Percentiles rank a stretch among this genome's conserved stretches.
Conservation (phyloP, 2,888 invertebrate species). For the Epirrhoe tristata region DNA sequence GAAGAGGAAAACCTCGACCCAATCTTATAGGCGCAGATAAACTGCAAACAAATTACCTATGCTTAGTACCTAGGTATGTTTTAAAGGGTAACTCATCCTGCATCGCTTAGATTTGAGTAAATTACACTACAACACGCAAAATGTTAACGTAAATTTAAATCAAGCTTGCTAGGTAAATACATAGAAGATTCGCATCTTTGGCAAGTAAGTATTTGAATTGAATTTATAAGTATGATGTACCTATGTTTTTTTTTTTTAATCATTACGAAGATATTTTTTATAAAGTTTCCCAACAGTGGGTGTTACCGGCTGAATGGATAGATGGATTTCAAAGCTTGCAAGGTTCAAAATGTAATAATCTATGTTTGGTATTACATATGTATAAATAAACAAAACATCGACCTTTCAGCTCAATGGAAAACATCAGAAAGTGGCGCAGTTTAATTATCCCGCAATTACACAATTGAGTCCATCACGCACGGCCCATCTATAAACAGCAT, state of each 20-base stretch:
- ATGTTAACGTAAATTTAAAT: neutral
- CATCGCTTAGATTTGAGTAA: neutral
- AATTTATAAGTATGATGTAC: no score
- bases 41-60: neutral
- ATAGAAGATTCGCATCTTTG: neutral
- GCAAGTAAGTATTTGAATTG: neutral
- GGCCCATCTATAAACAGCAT: conserved; percentile 24
- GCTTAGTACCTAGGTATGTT: neutral
- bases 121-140: neutral
- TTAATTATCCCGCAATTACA: conserved; percentile 15
- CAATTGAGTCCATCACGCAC: conserved; percentile 29
- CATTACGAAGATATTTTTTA: no score
- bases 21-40: conserved; percentile 27
- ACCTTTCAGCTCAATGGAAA: conserved; percentile 24
- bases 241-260: no score
- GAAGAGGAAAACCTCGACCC: conserved; percentile 50
- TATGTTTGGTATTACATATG: no score
- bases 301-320: no score
- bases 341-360: no score
- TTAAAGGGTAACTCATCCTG: conserved; percentile 13
- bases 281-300: no score
- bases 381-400: neutral
- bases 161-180: neutral
- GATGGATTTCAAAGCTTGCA: no score
- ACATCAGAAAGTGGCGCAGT: conserved; percentile 27